phyloP scores from a whole-genome alignment of 1,140 invertebrate genomes.

The Saccostrea glomerata region DNA sequence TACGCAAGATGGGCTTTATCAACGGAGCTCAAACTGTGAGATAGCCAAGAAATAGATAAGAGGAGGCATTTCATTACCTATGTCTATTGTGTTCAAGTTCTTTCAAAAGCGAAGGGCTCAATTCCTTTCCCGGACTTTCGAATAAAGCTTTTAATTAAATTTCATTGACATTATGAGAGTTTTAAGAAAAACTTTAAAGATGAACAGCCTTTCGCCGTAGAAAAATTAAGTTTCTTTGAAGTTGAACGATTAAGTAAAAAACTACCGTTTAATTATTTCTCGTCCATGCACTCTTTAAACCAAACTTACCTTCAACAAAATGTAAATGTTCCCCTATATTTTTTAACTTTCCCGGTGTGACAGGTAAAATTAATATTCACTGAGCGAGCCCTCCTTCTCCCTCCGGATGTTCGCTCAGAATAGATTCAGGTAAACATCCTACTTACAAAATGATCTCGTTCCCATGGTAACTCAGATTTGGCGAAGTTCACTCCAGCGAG shows the following conservation, averaged over 20 bases:
- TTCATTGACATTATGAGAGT: background rate
- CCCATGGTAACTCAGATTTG: slow-evolving; percentile 30
- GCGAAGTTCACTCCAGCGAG: background rate
- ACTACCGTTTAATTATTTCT: background rate
- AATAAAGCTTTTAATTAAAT: background rate
- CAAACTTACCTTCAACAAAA: background rate
- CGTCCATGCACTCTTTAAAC: background rate
- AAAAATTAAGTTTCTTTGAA: background rate
- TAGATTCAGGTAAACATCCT: slow-evolving; percentile 36
- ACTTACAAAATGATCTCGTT: slow-evolving; percentile 30
- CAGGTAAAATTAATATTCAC: background rate
- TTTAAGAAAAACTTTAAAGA: background rate
- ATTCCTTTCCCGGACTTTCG: background rate
- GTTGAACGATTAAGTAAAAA: background rate
- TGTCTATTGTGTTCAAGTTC: background rate
- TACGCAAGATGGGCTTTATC: background rate
- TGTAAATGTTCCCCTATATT: background rate
- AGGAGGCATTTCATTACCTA: background rate
- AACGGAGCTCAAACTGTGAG: background rate
- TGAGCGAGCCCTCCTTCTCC: background rate
- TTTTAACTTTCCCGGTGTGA: background rate
- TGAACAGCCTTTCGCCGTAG: background rate
- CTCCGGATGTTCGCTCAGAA: background rate
- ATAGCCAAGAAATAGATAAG: background rate
- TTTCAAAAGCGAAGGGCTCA: background rate